These are phyloP conservation scores for Rhincodon typus DNA, from an alignment of 2,797 vertebrate species.

Conservation along the genomic window DNA sequence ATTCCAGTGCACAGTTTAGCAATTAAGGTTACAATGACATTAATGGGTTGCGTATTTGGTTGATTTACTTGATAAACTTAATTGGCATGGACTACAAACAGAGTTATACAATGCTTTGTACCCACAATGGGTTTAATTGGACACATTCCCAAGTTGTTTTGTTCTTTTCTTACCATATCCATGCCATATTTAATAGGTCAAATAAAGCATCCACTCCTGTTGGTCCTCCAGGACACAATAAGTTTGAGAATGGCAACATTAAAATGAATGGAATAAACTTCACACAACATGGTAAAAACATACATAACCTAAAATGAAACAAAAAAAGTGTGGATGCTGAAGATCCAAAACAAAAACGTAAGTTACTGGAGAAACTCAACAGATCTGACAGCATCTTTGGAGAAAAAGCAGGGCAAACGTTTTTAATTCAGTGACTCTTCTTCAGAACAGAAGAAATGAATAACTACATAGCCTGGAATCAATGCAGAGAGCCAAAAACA, in stretches of 20 bases:
- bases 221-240: background rate
- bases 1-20: background rate
- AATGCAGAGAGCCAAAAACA: background rate
- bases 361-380: too few species aligned
- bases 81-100: slow-evolving; percentile 17
- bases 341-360: too few species aligned
- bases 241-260: background rate
- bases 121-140: background rate
- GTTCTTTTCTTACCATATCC: background rate
- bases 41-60: background rate
- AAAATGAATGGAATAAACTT: background rate
- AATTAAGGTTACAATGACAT: slow-evolving; percentile 19
- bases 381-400: too few species aligned
- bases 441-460: too few species aligned
- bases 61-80: slow-evolving; percentile 7
- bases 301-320: background rate
- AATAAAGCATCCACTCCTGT: background rate
- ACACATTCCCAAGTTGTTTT: slow-evolving; percentile 7
- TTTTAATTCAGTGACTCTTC: too few species aligned
- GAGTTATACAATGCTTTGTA: background rate
- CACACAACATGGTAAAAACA: background rate
- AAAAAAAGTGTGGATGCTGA: too few species aligned
- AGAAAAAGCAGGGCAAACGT: too few species aligned
- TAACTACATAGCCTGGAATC: background rate
- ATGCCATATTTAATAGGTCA: background rate